A percentile compares a stretch with the other conserved stretches of the same genome.
Evolutionary conservation across 2,113 vertebrate species (phyloP).

Genomic region (Cyphomyrus plagiostoma): DNA sequence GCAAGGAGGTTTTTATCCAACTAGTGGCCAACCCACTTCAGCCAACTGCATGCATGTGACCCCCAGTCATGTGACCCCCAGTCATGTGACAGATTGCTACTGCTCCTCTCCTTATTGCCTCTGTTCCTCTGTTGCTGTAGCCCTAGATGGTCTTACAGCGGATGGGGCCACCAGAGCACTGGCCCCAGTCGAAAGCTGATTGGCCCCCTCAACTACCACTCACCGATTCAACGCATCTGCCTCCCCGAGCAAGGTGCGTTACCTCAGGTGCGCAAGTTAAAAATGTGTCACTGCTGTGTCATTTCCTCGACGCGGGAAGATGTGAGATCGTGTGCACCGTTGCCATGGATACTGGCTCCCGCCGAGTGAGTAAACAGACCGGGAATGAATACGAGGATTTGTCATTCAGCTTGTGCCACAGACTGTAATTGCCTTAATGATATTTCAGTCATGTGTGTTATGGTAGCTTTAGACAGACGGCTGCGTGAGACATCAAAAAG

Average conservation of each 20-base stretch:
- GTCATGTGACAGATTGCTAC: not conserved
- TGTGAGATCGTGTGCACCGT: not conserved
- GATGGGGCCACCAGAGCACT: not conserved
- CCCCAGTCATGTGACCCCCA: not conserved
- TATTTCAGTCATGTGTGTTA: constrained; percentile 4
- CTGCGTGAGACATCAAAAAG: not conserved
- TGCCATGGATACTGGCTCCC: not conserved
- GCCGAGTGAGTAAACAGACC: not conserved
- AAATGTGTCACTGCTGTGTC: not conserved
- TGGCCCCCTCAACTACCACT: not conserved
- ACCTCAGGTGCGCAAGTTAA: not conserved
- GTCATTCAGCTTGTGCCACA: not conserved
- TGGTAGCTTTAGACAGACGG: not conserved
- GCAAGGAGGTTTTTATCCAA: not conserved
- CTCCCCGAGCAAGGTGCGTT: not conserved
- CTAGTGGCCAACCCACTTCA: not conserved
- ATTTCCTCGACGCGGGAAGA: not conserved
- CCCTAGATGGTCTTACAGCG: not conserved
- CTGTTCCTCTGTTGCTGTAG: not conserved
- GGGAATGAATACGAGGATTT: not conserved
- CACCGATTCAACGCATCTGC: not conserved
- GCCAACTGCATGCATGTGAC: not conserved
- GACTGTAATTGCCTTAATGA: constrained; percentile 1
- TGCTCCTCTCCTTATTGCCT: not conserved
- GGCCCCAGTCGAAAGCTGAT: not conserved